Base-by-base conservation (phyloP, 1,140 invertebrate genomes). In the Caenorhabditis briggsae region DNA sequence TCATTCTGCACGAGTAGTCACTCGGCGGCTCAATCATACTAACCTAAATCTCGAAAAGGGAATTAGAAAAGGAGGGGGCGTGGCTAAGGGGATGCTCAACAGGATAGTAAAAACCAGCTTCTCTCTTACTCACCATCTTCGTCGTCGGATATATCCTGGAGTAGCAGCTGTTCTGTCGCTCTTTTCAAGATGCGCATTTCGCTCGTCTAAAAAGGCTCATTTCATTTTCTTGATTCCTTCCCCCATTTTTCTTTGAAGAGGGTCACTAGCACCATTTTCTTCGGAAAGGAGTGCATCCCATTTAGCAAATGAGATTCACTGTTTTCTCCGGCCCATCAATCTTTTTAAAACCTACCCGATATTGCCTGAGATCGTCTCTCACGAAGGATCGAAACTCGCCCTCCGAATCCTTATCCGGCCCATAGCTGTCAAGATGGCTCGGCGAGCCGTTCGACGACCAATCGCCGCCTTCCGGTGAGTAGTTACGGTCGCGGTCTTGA, bases 121-220 rank as follows among this genome's bases (percentile, higher is more conserved):
- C 50, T 2, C 5, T 3, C 5, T 50, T 33, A 33, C 55, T 84
- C 46, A 86, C 85, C 85, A 56, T 86, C 85, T 48, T 86, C 85
- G 56, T 86, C 85, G 64, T 82, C 78, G 33, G 46, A 78, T 64
- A 70, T 59, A 64, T 84, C 83, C 58, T 86, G 64, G 11, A 74
- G 82, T 8, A 61, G 74, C 20, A 86, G 46, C 20, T 50, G 53
- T 55, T 86, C 48, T n/a, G 70, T 78, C 25, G 85, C 64, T 53
- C 85, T 58, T 53, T 82, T 86, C 56, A 86, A 25, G 18, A 86
- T 82, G 6, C 59, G 59, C 58, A 83, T 61, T 61, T 61, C 58
- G 18, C 33, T 61, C 53, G 82, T 83, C 82, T 83, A 43, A 46
- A 61, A 78, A 53, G 70, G 53, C 18, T 46, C 43, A 70, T 70